Evolutionary conservation across 1,140 invertebrate genomes (phyloP), one percentile per base, ranked within the genome.

Genomic region (Hydropsyche tenuis): DNA sequence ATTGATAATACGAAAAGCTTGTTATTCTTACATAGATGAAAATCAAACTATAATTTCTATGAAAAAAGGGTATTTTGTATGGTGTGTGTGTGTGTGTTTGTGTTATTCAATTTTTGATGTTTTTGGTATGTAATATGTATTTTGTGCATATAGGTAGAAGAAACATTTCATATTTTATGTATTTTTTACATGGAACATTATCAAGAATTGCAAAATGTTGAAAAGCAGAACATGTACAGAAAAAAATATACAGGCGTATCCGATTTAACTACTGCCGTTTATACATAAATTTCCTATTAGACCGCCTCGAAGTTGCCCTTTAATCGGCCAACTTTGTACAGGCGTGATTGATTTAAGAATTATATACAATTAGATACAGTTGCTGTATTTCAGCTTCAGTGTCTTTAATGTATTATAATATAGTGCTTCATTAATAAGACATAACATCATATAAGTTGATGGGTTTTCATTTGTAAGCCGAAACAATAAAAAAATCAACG

Each of bases 201-300:
- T 53, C 16, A 5, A 53, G 48, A 53, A 18, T 60, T 60, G 56
- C 20, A 60, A 53, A 53, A 20, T 60, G 56, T 60, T 60, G 1
- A 20, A 60, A 60, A 60, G 56, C 56, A 25, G 56, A 60, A 20
- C 56, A 60, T 60, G 56, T 60, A 60, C 56, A 60, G 56, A 60
- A 60, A 60, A n/a, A 60, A 60, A 60, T 60, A 60, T 60, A 60
- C 56, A 60, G 22, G 23, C 23, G 56, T 60, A 23, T 60, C 23
- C 7, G 22, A 25, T 60, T 60, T 23, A 25, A 25, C 56, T 60
- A 60, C 20, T 60, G 23, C 7, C 12, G 22, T 60, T 60, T 60
- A 60, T 60, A 60, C 56, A 60, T 6, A 60, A 60, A 60, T 60
- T 60, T 60, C 4, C 56, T 60, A 60, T 25, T 60, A 22, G 22